Percentiles rank a stretch among this genome's conserved stretches.
Conservation (phyloP, 2,797 vertebrate genomes). For the Leucoraja ocellata region DNA sequence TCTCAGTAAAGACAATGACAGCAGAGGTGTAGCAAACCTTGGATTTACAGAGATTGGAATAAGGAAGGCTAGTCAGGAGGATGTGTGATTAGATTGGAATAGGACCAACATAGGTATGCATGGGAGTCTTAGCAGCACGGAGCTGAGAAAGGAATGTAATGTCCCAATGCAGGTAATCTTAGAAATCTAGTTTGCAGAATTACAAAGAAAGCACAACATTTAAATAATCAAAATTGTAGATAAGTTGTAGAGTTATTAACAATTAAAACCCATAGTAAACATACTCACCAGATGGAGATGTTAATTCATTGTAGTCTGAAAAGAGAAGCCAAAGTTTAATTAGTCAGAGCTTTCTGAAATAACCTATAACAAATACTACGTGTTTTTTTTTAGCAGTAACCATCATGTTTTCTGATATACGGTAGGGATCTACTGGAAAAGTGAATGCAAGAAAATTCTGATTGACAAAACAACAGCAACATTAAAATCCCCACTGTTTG, state of each 20-base stretch:
- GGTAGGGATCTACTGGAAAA: not conserved
- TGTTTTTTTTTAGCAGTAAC: too few species aligned
- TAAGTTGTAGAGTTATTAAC: not conserved
- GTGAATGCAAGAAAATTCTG: not conserved
- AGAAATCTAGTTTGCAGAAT: not conserved
- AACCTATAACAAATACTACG: too few species aligned
- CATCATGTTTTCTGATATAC: too few species aligned
- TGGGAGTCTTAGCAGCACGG: too few species aligned
- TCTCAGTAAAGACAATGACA: too few species aligned
- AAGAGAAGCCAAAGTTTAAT: not conserved
- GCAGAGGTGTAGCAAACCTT: too few species aligned
- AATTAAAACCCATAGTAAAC: not conserved
- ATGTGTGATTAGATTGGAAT: too few species aligned
- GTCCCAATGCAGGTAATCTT: too few species aligned
- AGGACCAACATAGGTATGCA: too few species aligned
- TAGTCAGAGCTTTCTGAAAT: not conserved
- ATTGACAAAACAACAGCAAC: not conserved
- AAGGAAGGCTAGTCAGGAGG: too few species aligned
- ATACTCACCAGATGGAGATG: not conserved
- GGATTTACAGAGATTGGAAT: too few species aligned
- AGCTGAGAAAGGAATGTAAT: too few species aligned
- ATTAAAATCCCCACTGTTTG: not conserved
- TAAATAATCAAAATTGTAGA: not conserved
- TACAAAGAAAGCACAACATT: not conserved
- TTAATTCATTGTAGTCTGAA: conserved; percentile 15